Conservation (phyloP, 2,113 vertebrate species). For the Daphoenositta chrysoptera region DNA sequence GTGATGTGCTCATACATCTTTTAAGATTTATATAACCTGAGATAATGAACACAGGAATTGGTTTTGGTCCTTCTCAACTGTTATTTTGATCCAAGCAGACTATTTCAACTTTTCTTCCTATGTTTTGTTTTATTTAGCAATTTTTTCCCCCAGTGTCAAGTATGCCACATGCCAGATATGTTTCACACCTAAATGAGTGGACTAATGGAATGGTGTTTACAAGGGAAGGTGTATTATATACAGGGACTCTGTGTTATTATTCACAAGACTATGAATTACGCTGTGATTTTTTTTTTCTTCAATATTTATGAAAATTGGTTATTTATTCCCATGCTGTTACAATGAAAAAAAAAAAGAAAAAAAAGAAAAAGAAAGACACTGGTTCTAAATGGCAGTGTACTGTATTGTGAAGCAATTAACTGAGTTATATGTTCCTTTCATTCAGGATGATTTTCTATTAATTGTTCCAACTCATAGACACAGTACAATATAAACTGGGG, state of each 20-base stretch:
- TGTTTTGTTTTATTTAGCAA: neutral
- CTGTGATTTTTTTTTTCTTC: conserved; percentile 52
- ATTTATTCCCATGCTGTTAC: conserved; percentile 57
- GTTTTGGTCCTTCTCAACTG: neutral
- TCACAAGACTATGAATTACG: conserved; percentile 52
- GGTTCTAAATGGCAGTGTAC: conserved; percentile 44
- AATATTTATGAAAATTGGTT: conserved; percentile 59
- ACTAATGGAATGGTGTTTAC: conserved; percentile 39
- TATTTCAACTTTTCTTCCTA: neutral
- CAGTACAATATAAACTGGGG: neutral
- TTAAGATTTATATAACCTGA: neutral
- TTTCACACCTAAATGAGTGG: conserved; percentile 25
- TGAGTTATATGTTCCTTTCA: conserved; percentile 39
- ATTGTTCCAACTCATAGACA: neutral
- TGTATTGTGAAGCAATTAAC: conserved; percentile 62
- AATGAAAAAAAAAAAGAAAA: too few species aligned
- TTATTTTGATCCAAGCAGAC: neutral
- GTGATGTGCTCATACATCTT: neutral
- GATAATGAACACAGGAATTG: neutral
- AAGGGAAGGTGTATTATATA: neutral
- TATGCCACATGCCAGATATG: neutral
- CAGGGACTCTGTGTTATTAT: conserved; percentile 44
- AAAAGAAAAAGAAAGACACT: conserved; percentile 61
- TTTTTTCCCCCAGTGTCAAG: neutral
- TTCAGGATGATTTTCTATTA: conserved; percentile 12